Evolutionary conservation across 2,797 vertebrate species (phyloP), one percentile per base, ranked within the genome.

Genomic region (Cephalopachus bancanus): DNA sequence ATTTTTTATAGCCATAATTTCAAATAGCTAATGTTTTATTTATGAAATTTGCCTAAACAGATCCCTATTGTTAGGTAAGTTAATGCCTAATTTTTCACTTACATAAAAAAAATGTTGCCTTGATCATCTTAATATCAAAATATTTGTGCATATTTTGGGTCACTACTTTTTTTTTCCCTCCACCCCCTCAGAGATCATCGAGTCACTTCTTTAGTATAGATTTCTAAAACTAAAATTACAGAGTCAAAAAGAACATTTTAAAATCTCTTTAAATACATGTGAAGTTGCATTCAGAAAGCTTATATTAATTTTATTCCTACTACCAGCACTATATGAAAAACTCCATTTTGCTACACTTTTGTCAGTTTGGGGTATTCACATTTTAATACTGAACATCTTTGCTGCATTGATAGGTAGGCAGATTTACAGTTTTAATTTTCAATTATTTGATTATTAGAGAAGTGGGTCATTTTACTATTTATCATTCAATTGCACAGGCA

Each of bases 51-150:
- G 12, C 67, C 86, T 83, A 80, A 92, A 30, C 53, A 96, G 49
- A 72, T 14, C 55, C 44, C 72, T 87, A 17, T 76, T 74, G 65
- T 91, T 97, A 64, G 30, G 75, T 71, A 89, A 72, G 16, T 87
- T 59, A 79, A 59, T 91, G 57, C 67, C 65, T 89, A 85, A 17
- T 75, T 94, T 95, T 98, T 71, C 53, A 89, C 57, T 69, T 87
- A 20, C 15, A 60, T 57, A 72, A 71, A 88, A 89, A 65, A 87
- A 91, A 59, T 71, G n/a, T 37, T 71, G 33, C 37, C 44, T 22
- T n/a, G 12, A 49, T 91, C 55, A 64, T 84, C 37, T 84, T 69
- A 71, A 69, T 92, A 15, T 78, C 33, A 90, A 92, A 93, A 90
- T 93, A 76, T 85, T 92, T 93, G 80, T 87, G 24, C 30, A 33